Evolutionary conservation across 2,113 vertebrate genomes (phyloP), one percentile per base, ranked within the genome.

Genomic region (Sinocyclocheilus anshuiensis): DNA sequence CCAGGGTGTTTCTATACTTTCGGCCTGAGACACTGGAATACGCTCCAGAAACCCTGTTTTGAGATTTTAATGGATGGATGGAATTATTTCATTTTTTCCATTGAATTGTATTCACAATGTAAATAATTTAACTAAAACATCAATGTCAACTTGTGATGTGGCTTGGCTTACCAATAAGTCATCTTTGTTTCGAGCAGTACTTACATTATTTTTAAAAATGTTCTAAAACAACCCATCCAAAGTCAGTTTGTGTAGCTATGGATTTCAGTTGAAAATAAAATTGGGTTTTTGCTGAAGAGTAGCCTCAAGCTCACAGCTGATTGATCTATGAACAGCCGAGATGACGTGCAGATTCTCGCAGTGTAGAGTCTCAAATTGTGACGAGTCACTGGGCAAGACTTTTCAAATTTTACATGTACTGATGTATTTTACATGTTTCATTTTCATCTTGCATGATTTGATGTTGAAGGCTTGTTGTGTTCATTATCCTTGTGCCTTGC

Each of bases 401-500:
- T 85, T 22, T n/a, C n/a, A 26, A 6, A 42, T 50, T 75, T 85
- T 33, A 20, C 6, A 45, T 6, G 9, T 20, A 33, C 36, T 67
- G 9, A 81, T n/a, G n/a, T n/a, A n/a, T n/a, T n/a, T n/a, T n/a
- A n/a, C n/a, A n/a, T n/a, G 16, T 45, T 82, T 48, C 18, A 59
- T 86, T 71, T 16, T 4, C 1, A 48, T 57, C 6, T 50, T 15
- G n/a, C 29, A n/a, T 84, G 55, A 76, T 86, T 86, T 79, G 72
- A 69, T 76, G 20, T 13, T 78, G 45, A 65, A 71, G 33, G 15
- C 26, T 85, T 87, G 45, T 75, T 26, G 5, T 50, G 13, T 84
- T 74, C 39, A 74, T 77, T 86, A 67, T 67, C 76, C 72, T 80
- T 75, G 63, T 74, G 42, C 26, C 48, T 59, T 16, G 48, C 50